These are phyloP conservation scores for Holotrichia oblita DNA, from an alignment of 1,140 invertebrate genomes.

Conservation along the genomic window DNA sequence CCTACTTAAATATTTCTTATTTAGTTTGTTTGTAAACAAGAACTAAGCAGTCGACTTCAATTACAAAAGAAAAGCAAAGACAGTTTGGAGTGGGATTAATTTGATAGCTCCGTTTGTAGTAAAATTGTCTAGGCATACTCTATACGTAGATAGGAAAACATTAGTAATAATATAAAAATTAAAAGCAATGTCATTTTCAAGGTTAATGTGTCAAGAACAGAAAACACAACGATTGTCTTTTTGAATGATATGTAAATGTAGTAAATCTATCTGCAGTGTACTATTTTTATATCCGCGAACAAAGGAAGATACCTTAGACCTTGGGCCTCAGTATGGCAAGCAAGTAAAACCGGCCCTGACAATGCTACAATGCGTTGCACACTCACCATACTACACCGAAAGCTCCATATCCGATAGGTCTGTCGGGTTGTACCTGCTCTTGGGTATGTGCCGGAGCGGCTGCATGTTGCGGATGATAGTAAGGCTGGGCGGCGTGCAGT, in stretches of 20 bases:
- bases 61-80: too few relatives aligned
- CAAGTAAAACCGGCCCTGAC: conserved; percentile 29
- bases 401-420: conserved; percentile 98
- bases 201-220: conserved; percentile 12
- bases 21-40: too few relatives aligned
- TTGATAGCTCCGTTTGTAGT: too few relatives aligned
- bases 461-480: conserved; percentile 69
- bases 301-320: conserved; percentile 27
- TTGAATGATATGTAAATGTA: background rate
- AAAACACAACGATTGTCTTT: background rate
- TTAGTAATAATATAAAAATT: too few relatives aligned
- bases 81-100: too few relatives aligned
- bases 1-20: too few relatives aligned
- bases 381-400: conserved; percentile 99
- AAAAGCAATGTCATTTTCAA: conserved; percentile 3
- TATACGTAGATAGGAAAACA: too few relatives aligned
- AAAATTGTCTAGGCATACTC: too few relatives aligned
- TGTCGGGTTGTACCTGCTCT: conserved; percentile 90
- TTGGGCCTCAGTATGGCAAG: conserved; percentile 9
- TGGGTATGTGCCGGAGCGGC: conserved; percentile 70
- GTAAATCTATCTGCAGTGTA: background rate
- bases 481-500: conserved; percentile 70
- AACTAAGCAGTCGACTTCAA: too few relatives aligned
- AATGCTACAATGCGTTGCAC: conserved; percentile 6
- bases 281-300: conserved; percentile 5